Base-by-base conservation (phyloP, 2,113 vertebrate species). In the Laticauda colubrina region DNA sequence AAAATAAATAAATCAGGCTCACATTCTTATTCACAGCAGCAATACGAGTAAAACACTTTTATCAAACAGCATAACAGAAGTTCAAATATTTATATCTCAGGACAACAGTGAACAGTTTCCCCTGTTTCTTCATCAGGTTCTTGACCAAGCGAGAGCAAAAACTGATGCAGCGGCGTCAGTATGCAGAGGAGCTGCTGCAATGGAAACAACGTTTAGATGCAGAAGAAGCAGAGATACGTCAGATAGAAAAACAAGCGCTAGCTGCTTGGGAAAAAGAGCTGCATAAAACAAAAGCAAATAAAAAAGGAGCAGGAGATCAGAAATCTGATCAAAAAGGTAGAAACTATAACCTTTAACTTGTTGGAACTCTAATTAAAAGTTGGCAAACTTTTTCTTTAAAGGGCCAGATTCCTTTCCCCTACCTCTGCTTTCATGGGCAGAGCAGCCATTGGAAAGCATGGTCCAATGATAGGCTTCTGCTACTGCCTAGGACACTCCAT, bases 81-180 rank as follows among this genome's bases (percentile, higher is more conserved):
- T 45, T 51, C 21, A 61, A 24, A 4, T 43, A 29, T 34, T 14
- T 45, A 39, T n/a, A 53, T 4, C 12, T 56, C 1, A 64, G 87
- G 89, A 87, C 55, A 26, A 94, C 69, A 23, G 0, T 92, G 61
- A 45, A 39, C 90, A 69, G 57, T 92, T 87, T 95, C 57, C 94
- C 91, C 24, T 87, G 21, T 75, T 15, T 96, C 64, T 87, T 94
- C 86, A 20, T 0, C 94, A 99, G 99, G 96, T 99, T 99, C 97
- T 97, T 99, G 61, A 99, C 99, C 0, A 99, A 99, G 96, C 97
- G 99, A 56, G 99, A 99, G 29, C 99, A 99, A 97, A 98, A 99
- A 95, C 97, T 99, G 90, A 98, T 99, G 98, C 98, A 99, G 26
- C 98, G 99, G 43, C 98, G 99, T 1, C 98, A 98, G 11, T 98